Conservation (phyloP, 2,888 invertebrate species). For the Malthinus flaveolus region DNA sequence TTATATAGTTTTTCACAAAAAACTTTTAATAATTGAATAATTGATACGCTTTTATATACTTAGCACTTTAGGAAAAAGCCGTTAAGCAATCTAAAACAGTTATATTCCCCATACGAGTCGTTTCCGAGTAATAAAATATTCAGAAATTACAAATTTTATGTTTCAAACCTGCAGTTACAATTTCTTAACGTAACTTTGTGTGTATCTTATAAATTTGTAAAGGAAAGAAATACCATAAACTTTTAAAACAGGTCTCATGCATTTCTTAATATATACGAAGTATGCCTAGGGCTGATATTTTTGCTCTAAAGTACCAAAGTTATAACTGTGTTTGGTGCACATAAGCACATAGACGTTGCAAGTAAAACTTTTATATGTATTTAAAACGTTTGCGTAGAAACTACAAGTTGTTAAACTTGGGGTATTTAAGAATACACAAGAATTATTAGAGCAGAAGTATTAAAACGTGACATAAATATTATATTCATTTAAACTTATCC, state of each 20-base stretch:
- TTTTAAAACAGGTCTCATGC: conserved; percentile 18
- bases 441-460: conserved; percentile 20
- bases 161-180: neutral
- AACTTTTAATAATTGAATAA: too few relatives aligned
- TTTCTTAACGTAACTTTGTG: conserved; percentile 7
- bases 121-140: neutral
- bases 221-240: conserved; percentile 9
- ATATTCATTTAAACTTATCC: conserved; percentile 16
- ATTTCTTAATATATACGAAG: conserved; percentile 15
- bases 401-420: conserved; percentile 17
- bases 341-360: conserved; percentile 17
- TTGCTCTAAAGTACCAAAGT: conserved; percentile 20
- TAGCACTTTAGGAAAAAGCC: neutral
- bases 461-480: conserved; percentile 16
- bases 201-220: conserved; percentile 7
- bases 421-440: conserved; percentile 19
- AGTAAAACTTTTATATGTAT: conserved; percentile 23
- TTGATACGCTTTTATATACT: too few relatives aligned
- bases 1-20: too few relatives aligned
- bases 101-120: conserved; percentile 1
- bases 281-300: conserved; percentile 21
- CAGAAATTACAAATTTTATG: conserved; percentile 3
- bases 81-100: conserved; percentile 7
- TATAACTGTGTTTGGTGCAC: conserved; percentile 18
- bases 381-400: conserved; percentile 17